Base-by-base conservation (phyloP, 2,113 vertebrate species). In the Chlorocebus sabaeus region DNA sequence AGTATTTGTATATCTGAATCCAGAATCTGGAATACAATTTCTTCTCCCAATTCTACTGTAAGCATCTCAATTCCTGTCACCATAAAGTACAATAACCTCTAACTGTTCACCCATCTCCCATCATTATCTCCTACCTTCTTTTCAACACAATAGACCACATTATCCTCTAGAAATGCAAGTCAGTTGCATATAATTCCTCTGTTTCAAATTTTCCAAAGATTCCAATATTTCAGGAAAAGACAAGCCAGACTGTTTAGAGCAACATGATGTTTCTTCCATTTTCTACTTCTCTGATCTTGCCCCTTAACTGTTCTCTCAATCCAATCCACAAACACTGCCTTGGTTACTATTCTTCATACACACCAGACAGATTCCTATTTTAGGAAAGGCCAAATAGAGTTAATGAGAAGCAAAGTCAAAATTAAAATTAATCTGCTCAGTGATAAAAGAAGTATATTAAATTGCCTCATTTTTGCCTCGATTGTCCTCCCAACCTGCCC, bases 251-350 rank as follows among this genome's bases (percentile, higher is more conserved):
- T 73, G 3, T 30, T 64, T 61, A n/a, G 57, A 78, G 4, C 72
- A 32, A 2, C 17, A 45, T 20, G 3, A 55, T 23, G 5, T 7
- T 57, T 6, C 0, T 4, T n/a, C 4, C 6, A 6, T 75, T 23
- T 91, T 23, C 27, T 2, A 16, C 1, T 38, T 55, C 35, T 43
- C 4, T 59, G 18, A 55, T 14, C 17, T 48, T 32, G 5, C 52
- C 5, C 16, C 52, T 67, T 38, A 2, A 30, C 5, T 18, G 5
- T 64, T 40, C 27, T 59, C 30, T n/a, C 78, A 16, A 18, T 91
- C 11, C 14, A 8, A 11, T 40, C 30, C 30, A 3, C 45, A 72
- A 57, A 38, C 25, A 22, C 1, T 88, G 23, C 8, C n/a, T 91
- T 72, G 20, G 40, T 79, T 72, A 7, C 43, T 75, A 32, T 43